Base-by-base conservation (phyloP, 2,888 invertebrate genomes). In the Acanthosepion esculentum region DNA sequence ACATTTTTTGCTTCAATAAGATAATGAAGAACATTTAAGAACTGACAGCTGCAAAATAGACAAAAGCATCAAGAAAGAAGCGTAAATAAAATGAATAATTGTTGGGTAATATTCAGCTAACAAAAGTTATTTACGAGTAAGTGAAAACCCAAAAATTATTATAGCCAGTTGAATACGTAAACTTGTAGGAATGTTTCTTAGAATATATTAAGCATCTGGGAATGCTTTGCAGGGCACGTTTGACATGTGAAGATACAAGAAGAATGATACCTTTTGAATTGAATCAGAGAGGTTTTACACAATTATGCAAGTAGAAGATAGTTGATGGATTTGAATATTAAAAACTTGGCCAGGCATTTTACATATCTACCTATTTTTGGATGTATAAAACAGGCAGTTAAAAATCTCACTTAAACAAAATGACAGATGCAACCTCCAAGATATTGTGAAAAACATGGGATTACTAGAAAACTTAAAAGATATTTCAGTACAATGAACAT, bases 251-350 rank as follows among this genome's bases (percentile, higher is more conserved):
- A 78, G 78, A n/a, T 78, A 55, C 20, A 20, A 55, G 18, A 55
- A 59, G 59, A 59, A 59, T 7, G 59, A 59, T 59, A 59, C 59
- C 59, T 59, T 78, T 78, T 15, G n/a, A 33, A 78, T n/a, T 33
- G 78, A 78, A n/a, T 33, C 12, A 78, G 15, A 78, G n/a, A 78
- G n/a, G n/a, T 8, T 78, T 78, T 78, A 64, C 64, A 64, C 26
- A 26, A 26, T 78, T n/a, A 78, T 15, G 3, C 78, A 78, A 78
- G 18, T 15, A 5, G n/a, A 78, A 78, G n/a, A 78, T 33, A 78
- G n/a, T 78, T n/a, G n/a, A 78, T 78, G 78, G 78, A 78, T n/a
- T n/a, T 78, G n/a, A 78, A 78, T 78, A n/a, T 78, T n/a, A 78
- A 78, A 33, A 78, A 18, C 15, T n/a, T 78, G 12, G n/a, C n/a